Percentiles rank a stretch among this genome's conserved stretches.
phyloP scores from a whole-genome alignment of 2,797 vertebrate genomes.

The Melanotaenia trifasciata region DNA sequence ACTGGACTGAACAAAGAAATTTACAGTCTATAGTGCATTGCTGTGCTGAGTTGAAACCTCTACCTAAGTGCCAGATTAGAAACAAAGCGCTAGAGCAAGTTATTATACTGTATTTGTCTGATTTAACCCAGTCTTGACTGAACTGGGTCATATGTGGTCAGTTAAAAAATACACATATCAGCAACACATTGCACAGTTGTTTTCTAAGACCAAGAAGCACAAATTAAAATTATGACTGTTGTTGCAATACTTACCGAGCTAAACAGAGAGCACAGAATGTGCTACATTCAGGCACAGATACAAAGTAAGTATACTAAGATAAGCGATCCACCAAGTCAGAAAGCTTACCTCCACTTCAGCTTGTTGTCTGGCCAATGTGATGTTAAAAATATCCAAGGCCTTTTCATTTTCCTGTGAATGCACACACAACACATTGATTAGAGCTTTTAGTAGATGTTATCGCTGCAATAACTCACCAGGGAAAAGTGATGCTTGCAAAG shows the following conservation, averaged over 20 bases:
- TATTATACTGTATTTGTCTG: not conserved
- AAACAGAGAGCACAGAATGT: not conserved
- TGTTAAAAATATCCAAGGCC: constrained; percentile 95
- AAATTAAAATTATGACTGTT: not conserved
- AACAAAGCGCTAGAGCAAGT: too few relatives aligned
- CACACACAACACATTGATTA: constrained; percentile 41
- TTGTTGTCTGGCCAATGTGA: constrained; percentile 95
- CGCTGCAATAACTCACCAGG: constrained; percentile 15
- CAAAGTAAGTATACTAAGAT: not conserved
- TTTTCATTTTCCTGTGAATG: constrained; percentile 88
- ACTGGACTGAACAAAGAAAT: not conserved
- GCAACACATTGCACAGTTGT: not conserved
- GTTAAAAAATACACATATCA: not conserved
- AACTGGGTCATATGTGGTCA: not conserved
- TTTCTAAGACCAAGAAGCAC: not conserved
- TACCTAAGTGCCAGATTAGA: too few relatives aligned
- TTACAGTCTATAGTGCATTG: not conserved
- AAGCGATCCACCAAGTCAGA: not conserved
- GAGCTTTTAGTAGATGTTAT: constrained; percentile 31
- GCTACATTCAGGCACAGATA: not conserved
- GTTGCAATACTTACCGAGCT: not conserved
- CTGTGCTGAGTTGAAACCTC: not conserved
- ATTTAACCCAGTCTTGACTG: not conserved
- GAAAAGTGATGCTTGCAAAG: constrained; percentile 20
- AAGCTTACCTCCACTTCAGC: constrained; percentile 95